phyloP scores from a whole-genome alignment of 2,888 invertebrate species.

The Dynastes grantii region DNA sequence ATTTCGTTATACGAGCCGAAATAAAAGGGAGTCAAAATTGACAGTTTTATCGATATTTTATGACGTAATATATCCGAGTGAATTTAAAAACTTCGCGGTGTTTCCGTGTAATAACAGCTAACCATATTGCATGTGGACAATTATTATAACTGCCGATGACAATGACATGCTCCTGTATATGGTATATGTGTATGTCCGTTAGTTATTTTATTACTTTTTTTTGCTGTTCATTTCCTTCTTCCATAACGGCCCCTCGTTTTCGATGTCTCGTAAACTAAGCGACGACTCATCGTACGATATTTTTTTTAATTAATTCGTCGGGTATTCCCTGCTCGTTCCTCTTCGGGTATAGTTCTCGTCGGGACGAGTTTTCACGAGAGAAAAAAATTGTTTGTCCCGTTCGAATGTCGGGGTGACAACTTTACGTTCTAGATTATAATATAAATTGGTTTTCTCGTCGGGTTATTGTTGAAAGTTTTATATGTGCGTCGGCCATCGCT shows the following conservation, averaged over 20 bases:
- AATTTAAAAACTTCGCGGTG: slow-evolving; percentile 53
- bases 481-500: slow-evolving; percentile 24
- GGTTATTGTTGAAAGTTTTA: slow-evolving; percentile 42
- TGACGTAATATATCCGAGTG: slow-evolving; percentile 55
- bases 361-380: background rate
- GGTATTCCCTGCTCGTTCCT: background rate
- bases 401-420: slow-evolving; percentile 34
- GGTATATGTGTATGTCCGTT: background rate
- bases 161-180: no score
- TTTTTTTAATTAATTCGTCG: slow-evolving; percentile 34
- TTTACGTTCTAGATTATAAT: slow-evolving; percentile 47
- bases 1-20: slow-evolving; percentile 54
- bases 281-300: background rate
- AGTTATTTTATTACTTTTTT: background rate
- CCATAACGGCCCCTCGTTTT: slow-evolving; percentile 18
- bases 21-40: slow-evolving; percentile 54
- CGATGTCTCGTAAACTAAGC: slow-evolving; percentile 19
- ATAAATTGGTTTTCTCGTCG: slow-evolving; percentile 40
- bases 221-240: background rate
- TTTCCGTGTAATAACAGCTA: slow-evolving; percentile 17
- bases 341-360: no score
- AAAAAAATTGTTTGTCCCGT: slow-evolving; percentile 39
- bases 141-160: no score
- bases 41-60: slow-evolving; percentile 56
- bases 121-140: slow-evolving; percentile 6